Conservation (phyloP, 2,113 vertebrate genomes). For the Athene noctua region DNA sequence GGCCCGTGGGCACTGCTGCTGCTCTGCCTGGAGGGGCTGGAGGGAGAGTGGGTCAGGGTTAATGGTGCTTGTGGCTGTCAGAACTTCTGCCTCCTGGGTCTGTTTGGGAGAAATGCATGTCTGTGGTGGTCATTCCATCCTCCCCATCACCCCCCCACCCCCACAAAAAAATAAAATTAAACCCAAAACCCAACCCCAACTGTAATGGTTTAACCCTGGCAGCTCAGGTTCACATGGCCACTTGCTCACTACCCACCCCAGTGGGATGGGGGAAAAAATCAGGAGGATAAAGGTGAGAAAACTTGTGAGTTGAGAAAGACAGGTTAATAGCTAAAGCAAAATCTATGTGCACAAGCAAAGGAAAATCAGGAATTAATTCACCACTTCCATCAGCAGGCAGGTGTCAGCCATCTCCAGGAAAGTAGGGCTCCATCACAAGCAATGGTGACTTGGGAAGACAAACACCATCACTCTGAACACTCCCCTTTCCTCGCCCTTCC, state of each 20-base stretch:
- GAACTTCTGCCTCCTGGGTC: not conserved
- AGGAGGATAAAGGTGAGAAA: not conserved
- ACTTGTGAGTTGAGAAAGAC: not conserved
- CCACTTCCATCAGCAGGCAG: not conserved
- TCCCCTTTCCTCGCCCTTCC: not conserved
- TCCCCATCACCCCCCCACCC: not conserved
- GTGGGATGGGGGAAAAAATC: not conserved
- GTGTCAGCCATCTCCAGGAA: not conserved
- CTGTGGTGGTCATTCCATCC: not conserved
- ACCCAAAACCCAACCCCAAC: rapidly evolving
- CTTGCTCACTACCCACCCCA: not conserved
- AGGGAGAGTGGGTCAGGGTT: not conserved
- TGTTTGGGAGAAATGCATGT: not conserved
- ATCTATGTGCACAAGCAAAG: not conserved
- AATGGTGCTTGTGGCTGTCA: not conserved
- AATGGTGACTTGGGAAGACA: not conserved
- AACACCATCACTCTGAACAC: not conserved
- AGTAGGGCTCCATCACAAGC: rapidly evolving
- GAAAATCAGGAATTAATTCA: not conserved
- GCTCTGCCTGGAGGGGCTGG: not conserved
- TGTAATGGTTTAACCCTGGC: not conserved
- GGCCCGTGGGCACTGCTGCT: rapidly evolving
- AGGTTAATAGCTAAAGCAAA: not conserved
- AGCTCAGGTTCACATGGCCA: not conserved
- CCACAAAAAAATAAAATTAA: not conserved